phyloP scores from a whole-genome alignment of 2,888 invertebrate species.

The Meiosimyza platycephala region DNA sequence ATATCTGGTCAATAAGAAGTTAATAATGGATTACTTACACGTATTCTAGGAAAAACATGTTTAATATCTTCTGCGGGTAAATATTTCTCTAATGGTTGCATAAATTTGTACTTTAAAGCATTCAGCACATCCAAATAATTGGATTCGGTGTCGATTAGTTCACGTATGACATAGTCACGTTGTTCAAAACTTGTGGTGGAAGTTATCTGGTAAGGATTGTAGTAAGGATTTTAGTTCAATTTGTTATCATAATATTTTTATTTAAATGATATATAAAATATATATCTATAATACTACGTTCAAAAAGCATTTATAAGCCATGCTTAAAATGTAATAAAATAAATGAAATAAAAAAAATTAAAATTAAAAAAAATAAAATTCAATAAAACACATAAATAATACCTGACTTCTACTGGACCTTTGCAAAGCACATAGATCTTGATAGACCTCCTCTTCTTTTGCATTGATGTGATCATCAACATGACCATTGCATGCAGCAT shows the following conservation, averaged over 20 bases:
- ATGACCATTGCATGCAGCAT: conserved; percentile 66
- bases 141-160: conserved; percentile 95
- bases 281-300: not conserved
- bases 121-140: conserved; percentile 95
- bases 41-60: conserved; percentile 89
- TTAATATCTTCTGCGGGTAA: conserved; percentile 81
- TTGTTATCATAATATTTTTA: no score
- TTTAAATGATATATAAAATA: not conserved
- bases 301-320: conserved; percentile 21
- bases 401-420: conserved; percentile 70
- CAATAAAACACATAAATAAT: conserved; percentile 47
- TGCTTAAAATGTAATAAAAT: conserved; percentile 8
- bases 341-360: not conserved
- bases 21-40: conserved; percentile 70
- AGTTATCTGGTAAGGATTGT: conserved; percentile 58
- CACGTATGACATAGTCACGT: conserved; percentile 91
- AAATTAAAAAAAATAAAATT: conserved; percentile 5
- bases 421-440: conserved; percentile 88
- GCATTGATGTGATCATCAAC: conserved; percentile 66
- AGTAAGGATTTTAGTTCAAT: no score
- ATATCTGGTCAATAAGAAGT: not conserved
- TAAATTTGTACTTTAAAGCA: conserved; percentile 84
- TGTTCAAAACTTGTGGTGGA: conserved; percentile 78
- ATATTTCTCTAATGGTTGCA: conserved; percentile 78
- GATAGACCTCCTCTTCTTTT: conserved; percentile 93